These are phyloP conservation scores for Furcifer pardalis DNA, from an alignment of 2,797 vertebrate genomes.

Conservation along the genomic window DNA sequence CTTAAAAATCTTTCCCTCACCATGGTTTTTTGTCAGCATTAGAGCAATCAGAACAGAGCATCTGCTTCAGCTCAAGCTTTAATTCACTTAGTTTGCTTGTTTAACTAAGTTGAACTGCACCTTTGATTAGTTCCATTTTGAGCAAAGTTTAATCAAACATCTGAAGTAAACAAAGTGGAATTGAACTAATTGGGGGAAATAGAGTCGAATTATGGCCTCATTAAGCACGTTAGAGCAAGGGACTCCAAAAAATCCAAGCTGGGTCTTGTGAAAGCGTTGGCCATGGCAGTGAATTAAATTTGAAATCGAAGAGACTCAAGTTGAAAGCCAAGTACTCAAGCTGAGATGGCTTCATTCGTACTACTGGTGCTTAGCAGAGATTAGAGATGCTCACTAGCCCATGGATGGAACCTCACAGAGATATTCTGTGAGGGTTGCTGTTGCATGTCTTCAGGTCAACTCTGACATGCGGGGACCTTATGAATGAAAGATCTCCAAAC, in stretches of 20 bases:
- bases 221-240: slow-evolving; percentile 20
- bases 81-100: slow-evolving; percentile 39
- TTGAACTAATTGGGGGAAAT: slow-evolving; percentile 35
- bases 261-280: background rate
- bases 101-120: slow-evolving; percentile 35
- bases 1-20: background rate
- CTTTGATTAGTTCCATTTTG: slow-evolving; percentile 40
- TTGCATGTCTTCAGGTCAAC: too few relatives aligned
- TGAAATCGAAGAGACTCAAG: background rate
- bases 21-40: background rate
- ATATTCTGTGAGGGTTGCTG: too few relatives aligned
- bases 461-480: too few relatives aligned
- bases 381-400: too few relatives aligned
- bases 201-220: slow-evolving; percentile 25
- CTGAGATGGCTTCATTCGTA: too few relatives aligned
- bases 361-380: too few relatives aligned
- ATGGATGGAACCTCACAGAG: background rate
- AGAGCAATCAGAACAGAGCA: background rate
- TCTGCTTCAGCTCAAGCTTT: slow-evolving; percentile 29
- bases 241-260: background rate
- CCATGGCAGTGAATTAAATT: background rate
- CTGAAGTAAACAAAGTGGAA: slow-evolving; percentile 25
- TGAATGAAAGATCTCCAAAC: too few relatives aligned
- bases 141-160: slow-evolving; percentile 40
- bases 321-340: background rate